Percentiles rank a stretch among this genome's conserved stretches.
Conservation (phyloP, 1,140 invertebrate species). For the Anastrepha ludens region DNA sequence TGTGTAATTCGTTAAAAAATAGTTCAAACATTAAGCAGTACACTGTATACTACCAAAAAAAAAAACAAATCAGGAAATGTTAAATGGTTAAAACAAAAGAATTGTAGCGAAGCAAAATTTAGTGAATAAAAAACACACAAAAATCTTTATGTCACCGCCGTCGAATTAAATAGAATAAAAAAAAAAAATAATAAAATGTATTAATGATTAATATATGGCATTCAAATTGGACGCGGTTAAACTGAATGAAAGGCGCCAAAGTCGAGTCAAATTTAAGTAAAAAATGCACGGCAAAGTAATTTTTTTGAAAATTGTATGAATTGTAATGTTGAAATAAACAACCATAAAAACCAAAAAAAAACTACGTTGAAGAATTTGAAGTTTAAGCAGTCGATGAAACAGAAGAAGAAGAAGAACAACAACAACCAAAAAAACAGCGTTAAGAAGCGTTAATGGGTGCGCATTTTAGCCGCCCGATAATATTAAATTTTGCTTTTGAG, state of each 20-base stretch:
- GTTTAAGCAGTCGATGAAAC: constrained; percentile 26
- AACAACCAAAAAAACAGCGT: constrained; percentile 30
- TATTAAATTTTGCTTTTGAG: constrained; percentile 50
- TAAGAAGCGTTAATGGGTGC: constrained; percentile 39
- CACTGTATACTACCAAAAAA: not conserved
- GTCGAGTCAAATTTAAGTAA: constrained; percentile 23
- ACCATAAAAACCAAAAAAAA: constrained; percentile 47
- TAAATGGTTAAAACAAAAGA: not conserved
- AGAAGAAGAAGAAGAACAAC: constrained; percentile 16
- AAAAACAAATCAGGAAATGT: constrained; percentile 22
- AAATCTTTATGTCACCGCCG: constrained; percentile 49
- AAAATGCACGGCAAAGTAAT: constrained; percentile 41
- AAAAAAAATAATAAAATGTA: not conserved
- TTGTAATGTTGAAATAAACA: constrained; percentile 53
- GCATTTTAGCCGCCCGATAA: constrained; percentile 31
- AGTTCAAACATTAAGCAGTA: constrained; percentile 36
- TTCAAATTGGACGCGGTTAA: constrained; percentile 7
- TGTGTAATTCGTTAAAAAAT: constrained; percentile 39
- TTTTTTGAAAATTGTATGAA: constrained; percentile 49
- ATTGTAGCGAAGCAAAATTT: constrained; percentile 23
- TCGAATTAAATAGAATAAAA: constrained; percentile 23
- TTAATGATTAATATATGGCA: constrained; percentile 30
- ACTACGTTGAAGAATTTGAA: constrained; percentile 5
- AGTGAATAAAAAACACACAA: constrained; percentile 10
- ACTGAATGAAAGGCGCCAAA: constrained; percentile 10